Evolutionary conservation across 2,888 invertebrate species (phyloP), one percentile per base, ranked within the genome.

Genomic region (Tachina grossa): DNA sequence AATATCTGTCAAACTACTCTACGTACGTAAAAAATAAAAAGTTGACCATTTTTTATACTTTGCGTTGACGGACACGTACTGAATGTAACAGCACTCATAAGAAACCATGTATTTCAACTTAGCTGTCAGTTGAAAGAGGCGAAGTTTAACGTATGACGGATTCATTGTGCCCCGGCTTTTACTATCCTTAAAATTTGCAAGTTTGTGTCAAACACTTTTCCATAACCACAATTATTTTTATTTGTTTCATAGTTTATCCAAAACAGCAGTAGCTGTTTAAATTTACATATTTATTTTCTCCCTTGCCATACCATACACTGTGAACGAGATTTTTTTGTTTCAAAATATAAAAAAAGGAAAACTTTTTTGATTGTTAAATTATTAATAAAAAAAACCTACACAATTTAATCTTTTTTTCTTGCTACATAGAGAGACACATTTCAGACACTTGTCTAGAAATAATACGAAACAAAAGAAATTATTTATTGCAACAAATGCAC

Each of bases 371-470:
- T 51, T 68, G 11, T 11, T 39, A 41, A 68, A 31, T 45, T 47
- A 45, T 57, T 47, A 57, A 72, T 72, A 47, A 49, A n/a, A 41
- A n/a, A 53, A 45, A n/a, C n/a, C n/a, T 53, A 65, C 43, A 55
- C 53, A 76, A 76, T 65, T 55, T 65, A 66, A 57, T 65, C 19
- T 66, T 47, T 76, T 47, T 19, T 61, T 59, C n/a, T n/a, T n/a
- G n/a, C n/a, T n/a, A n/a, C n/a, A n/a, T n/a, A 71, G 19, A 19
- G 51, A 74, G 74, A 51, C 13, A 4, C 39, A 14, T 53, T 47
- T 76, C 55, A 76, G 47, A 66, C 76, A 76, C 39, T 66, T 55
- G 76, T 55, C 47, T 76, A 66, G 66, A 66, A 57, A 47, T 57
- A 66, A 57, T 47, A 39, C 31, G 22, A 71, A 49, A 79, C 39